Percentiles rank a stretch among this genome's conserved stretches.
phyloP scores from a whole-genome alignment of 1,140 invertebrate species.

The Druon quercuslanigerum region DNA sequence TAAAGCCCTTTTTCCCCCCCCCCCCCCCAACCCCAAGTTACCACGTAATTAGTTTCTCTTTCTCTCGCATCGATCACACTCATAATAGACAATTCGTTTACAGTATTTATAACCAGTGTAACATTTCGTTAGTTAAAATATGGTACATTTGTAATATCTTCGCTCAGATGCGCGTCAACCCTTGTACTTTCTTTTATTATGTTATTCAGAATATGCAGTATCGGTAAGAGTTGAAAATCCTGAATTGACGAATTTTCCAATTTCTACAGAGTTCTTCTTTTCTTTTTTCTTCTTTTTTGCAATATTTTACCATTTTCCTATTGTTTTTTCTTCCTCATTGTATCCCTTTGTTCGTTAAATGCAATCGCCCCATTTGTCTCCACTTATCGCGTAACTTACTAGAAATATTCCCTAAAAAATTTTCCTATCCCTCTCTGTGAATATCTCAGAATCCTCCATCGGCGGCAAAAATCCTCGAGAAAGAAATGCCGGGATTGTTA shows the following conservation, averaged over 20 bases:
- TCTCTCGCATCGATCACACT: constrained; percentile 47
- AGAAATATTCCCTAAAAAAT: constrained; percentile 25
- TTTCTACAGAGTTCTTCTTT: not conserved
- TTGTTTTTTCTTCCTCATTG: not conserved
- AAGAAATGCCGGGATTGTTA: constrained; percentile 36
- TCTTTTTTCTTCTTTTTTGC: not conserved
- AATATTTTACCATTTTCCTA: not conserved
- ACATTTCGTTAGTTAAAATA: constrained; percentile 56
- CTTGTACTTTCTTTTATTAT: constrained; percentile 20
- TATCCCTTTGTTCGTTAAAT: constrained; percentile 23
- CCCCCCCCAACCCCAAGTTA: no score
- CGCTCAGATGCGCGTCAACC: constrained; percentile 34
- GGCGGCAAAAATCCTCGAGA: not conserved
- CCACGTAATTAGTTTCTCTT: not conserved
- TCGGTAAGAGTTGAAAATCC: constrained; percentile 19
- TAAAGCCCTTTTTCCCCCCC: no score
- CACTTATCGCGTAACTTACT: not conserved
- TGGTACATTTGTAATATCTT: constrained; percentile 51
- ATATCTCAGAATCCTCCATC: not conserved
- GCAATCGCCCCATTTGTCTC: not conserved
- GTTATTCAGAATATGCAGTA: not conserved
- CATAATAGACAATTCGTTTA: constrained; percentile 47
- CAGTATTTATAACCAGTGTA: constrained; percentile 37
- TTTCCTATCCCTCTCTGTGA: not conserved
- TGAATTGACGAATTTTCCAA: not conserved